phyloP scores from a whole-genome alignment of 2,797 vertebrate species.

The Potorous gilbertii region DNA sequence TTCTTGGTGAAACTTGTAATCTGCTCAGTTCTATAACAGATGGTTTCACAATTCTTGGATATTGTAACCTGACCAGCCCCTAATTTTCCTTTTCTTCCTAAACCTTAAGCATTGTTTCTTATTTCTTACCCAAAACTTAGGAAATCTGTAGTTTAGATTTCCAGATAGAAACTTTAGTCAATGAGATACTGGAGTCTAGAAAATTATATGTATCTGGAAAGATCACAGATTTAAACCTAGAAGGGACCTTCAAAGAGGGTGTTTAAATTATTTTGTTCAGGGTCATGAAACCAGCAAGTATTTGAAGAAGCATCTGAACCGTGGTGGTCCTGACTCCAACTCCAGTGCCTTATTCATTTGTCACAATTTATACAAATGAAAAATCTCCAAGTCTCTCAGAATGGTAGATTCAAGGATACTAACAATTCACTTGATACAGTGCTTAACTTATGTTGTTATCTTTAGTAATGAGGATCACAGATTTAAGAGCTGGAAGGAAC shows the following conservation, averaged over 20 bases:
- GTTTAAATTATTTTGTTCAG: neutral
- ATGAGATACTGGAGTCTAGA: neutral
- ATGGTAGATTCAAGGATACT: neutral
- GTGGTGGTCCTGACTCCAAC: neutral
- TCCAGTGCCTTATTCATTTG: neutral
- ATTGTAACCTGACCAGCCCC: neutral
- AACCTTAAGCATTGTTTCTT: neutral
- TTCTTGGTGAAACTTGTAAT: neutral
- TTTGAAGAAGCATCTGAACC: neutral
- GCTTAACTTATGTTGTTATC: neutral
- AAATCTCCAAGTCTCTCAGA: neutral
- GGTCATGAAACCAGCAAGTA: neutral
- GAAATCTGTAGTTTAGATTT: neutral
- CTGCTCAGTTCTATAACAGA: neutral
- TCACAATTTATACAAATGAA: neutral
- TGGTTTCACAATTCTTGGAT: neutral
- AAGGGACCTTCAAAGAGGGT: neutral
- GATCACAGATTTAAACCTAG: neutral
- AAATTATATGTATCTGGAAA: neutral
- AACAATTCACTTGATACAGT: neutral
- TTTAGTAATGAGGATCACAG: neutral
- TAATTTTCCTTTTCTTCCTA: neutral
- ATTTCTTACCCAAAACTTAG: neutral
- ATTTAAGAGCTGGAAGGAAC: neutral
- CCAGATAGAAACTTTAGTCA: neutral